Base-by-base conservation (phyloP, 2,113 vertebrate genomes). In the Scytalopus superciliaris region DNA sequence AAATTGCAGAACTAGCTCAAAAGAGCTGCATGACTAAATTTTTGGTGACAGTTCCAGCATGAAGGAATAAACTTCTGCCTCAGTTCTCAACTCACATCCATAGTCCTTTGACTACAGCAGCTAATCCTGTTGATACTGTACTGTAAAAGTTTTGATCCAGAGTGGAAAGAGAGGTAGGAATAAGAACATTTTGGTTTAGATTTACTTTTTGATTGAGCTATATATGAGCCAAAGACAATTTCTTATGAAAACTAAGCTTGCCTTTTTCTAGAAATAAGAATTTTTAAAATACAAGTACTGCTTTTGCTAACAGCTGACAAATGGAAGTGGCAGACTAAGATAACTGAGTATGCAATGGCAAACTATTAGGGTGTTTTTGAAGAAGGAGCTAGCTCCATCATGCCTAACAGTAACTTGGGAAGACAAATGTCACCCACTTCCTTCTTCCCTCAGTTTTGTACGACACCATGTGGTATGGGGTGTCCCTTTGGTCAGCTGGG, bases 341-440 rank as follows among this genome's bases (percentile, higher is more conserved):
- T 77, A 76, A 90, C 40, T 27, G 15, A 60, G 18, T 22, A 40
- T 67, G 33, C 33, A 73, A 44, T 35, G 33, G 17, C 24, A 77
- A 82, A 73, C 5, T 25, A 60, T 77, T 53, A 60, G 24, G 45
- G 39, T 23, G 40, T 22, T 93, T 93, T 60, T 77, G 69, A 77
- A 77, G 47, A 67, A 53, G 52, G 10, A 76, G 49, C 7, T 59
- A 52, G 25, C 6, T 63, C 7, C 37, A 17, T 37, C 33, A 37
- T 3, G 6, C 9, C 4, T 64, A n/a, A 19, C 1, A 0, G 19
- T 52, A 39, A 37, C 23, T 88, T 60, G 19, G 7, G 19, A 56
- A 66, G 15, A n/a, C 17, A 68, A 68, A 52, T 0, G 0, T 12
- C 4, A 35, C 24, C 33, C n/a, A 47, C 3, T 12, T 25, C 30